A percentile compares a stretch with the other conserved stretches of the same genome.
phyloP scores from a whole-genome alignment of 2,113 vertebrate species.

The Nannobrachium achirus region DNA sequence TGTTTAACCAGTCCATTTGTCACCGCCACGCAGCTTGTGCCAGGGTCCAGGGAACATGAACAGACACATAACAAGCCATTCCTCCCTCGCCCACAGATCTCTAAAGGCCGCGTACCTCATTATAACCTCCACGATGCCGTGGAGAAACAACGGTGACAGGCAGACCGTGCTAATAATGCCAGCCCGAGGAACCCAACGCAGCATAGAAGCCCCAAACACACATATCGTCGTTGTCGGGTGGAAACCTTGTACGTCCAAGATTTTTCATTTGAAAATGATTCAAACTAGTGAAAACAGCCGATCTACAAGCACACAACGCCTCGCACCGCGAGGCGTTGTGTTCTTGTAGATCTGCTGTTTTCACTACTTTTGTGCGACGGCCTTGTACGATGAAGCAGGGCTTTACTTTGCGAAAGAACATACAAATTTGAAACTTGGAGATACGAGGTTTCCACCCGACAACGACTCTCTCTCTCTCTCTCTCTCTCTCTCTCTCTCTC shows the following conservation, averaged over 20 bases:
- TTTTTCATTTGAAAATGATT: too few relatives aligned
- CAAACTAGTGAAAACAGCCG: too few relatives aligned
- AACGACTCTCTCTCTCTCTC: constrained; percentile 19
- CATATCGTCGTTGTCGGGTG: constrained; percentile 24
- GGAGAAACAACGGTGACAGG: background rate
- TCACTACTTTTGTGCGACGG: too few relatives aligned
- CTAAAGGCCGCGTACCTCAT: constrained; percentile 22
- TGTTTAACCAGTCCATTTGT: constrained; percentile 54
- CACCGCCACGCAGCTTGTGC: constrained; percentile 30
- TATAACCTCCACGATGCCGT: constrained; percentile 18
- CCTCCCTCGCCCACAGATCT: background rate
- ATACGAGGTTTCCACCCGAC: too few relatives aligned
- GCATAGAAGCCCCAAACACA: constrained; percentile 31
- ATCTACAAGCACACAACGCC: too few relatives aligned
- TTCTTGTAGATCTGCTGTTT: too few relatives aligned
- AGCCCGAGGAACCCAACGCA: constrained; percentile 33
- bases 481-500: constrained; percentile 32
- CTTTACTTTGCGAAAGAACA: too few relatives aligned
- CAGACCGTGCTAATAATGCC: constrained; percentile 27
- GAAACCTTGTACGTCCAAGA: too few relatives aligned
- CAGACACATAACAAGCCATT: constrained; percentile 1
- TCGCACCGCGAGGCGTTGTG: too few relatives aligned
- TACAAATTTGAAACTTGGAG: too few relatives aligned
- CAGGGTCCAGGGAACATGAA: too few relatives aligned
- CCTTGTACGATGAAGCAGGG: too few relatives aligned